Conservation (phyloP, 2,888 invertebrate genomes). For the Saturnia japonica region DNA sequence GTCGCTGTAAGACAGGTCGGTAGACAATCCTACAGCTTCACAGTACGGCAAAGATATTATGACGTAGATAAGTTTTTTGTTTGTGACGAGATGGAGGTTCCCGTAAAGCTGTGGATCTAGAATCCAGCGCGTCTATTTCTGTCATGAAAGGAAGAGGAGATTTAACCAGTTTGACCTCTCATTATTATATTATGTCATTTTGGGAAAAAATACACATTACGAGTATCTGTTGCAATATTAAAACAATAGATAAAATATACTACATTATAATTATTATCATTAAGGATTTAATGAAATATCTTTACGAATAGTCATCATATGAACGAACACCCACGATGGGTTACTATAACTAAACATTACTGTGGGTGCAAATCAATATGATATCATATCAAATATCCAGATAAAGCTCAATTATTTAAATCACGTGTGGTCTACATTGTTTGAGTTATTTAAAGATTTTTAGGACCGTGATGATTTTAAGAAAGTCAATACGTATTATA, state of each 20-base stretch:
- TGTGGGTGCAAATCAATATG: slow-evolving; percentile 50
- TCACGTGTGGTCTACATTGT: slow-evolving; percentile 49
- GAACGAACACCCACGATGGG: not conserved
- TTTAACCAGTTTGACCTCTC: too few species aligned
- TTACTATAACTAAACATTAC: slow-evolving; percentile 37
- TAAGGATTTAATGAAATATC: not conserved
- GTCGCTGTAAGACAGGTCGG: too few species aligned
- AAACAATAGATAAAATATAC: not conserved
- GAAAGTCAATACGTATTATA: slow-evolving; percentile 36
- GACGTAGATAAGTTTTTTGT: too few species aligned
- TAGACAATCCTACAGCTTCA: too few species aligned
- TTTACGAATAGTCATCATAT: slow-evolving; percentile 1
- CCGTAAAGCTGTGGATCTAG: too few species aligned
- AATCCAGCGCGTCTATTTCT: too few species aligned
- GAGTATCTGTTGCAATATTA: not conserved
- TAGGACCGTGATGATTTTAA: slow-evolving; percentile 33
- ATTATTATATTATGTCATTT: too few species aligned
- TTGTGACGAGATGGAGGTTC: too few species aligned
- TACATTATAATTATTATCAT: not conserved
- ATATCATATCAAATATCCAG: slow-evolving; percentile 58
- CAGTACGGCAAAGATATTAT: too few species aligned
- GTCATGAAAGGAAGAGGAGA: too few species aligned
- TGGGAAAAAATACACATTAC: not conserved
- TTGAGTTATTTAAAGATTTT: slow-evolving; percentile 35
- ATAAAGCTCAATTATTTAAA: slow-evolving; percentile 70